Percentiles rank a stretch among this genome's conserved stretches.
Conservation (phyloP, 2,113 vertebrate genomes). For the Todiramphus chloris region DNA sequence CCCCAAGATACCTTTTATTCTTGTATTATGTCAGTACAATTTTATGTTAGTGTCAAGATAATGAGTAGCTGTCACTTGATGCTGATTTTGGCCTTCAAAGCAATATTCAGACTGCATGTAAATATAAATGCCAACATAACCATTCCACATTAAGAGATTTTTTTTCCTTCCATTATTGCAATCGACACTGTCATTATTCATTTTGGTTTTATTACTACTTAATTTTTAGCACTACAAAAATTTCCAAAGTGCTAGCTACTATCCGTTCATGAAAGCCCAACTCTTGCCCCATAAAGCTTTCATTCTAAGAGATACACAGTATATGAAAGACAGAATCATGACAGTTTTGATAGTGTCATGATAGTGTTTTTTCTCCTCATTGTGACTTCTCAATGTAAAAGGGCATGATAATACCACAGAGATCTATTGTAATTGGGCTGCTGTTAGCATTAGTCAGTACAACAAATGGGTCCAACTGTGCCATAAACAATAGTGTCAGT, state of each 20-base stretch:
- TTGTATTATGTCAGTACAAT: background rate
- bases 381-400: background rate
- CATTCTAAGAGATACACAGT: background rate
- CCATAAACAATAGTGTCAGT: background rate
- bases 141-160: background rate
- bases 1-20: slow-evolving; percentile 9
- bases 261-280: background rate
- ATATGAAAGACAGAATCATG: background rate
- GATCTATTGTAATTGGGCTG: background rate
- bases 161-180: background rate
- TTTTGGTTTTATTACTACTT: background rate
- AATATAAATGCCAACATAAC: background rate
- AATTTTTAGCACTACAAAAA: background rate
- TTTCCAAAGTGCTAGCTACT: background rate
- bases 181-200: background rate
- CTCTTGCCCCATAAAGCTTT: background rate
- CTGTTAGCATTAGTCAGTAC: background rate
- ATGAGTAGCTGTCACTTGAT: slow-evolving; percentile 2
- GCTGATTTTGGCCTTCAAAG: slow-evolving; percentile 25
- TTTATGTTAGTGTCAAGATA: slow-evolving; percentile 38
- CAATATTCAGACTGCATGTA: background rate
- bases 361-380: background rate
- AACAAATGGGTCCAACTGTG: background rate
- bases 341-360: background rate
- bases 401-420: background rate